Evolutionary conservation across 2,888 invertebrate genomes (phyloP), one percentile per base, ranked within the genome.

Genomic region (Polydrusus tereticollis): DNA sequence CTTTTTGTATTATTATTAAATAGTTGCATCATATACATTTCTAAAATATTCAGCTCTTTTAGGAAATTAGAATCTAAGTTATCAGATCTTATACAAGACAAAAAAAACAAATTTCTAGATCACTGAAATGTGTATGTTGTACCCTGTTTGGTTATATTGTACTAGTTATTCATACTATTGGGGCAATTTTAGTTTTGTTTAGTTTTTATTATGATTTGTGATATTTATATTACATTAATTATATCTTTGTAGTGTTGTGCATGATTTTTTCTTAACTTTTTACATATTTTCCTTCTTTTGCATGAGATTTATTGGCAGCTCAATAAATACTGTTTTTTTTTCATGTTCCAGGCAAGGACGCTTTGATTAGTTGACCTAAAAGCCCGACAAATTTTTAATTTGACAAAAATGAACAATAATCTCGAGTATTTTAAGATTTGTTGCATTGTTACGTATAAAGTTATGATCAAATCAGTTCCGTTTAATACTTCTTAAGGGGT

Each of bases 261-360:
- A 70, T 70, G 64, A 70, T 65, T 70, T 63, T 38, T 14, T 64
- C 50, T 20, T 62, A 50, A 69, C 52, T 69, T 50, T 59, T 58
- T 59, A 59, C 59, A 26, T 59, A 59, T 21, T 23, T 45, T 2
- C 26, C 16, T 62, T n/a, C n/a, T 29, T 59, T 29, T 52, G 68
- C 68, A 62, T 69, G 60, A 26, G 7, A 16, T 20, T 29, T 43
- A 14, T 23, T 59, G n/a, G 20, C 16, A 59, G 16, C 6, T 23
- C 7, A n/a, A 26, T 21, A 7, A n/a, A 23, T 23, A 23, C 8
- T 12, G 21, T 41, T 23, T 16, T 33, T 36, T n/a, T 29, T 16
- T 23, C 29, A 16, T 43, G 70, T 79, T 80, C 69, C 75, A 80
- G 80, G 80, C 43, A 80, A 80, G 73, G 80, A 80, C 65, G 79